Percentiles rank a stretch among this genome's conserved stretches.
Evolutionary conservation across 2,797 vertebrate species (phyloP).

Genomic region (Setipinna tenuifilis): DNA sequence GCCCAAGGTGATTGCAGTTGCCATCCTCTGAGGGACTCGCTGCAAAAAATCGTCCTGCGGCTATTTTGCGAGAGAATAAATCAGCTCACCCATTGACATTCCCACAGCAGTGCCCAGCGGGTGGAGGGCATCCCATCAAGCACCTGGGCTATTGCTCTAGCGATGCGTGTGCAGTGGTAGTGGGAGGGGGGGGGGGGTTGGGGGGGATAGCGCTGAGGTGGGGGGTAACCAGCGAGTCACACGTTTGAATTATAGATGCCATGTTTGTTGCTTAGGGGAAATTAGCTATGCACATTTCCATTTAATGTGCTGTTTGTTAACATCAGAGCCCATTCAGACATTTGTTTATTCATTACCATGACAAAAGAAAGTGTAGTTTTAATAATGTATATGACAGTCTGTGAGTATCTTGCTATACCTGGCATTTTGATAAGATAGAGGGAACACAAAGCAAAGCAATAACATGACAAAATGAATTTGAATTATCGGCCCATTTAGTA

Average conservation of each 20-base stretch:
- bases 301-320: constrained; percentile 65
- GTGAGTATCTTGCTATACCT: constrained; percentile 54
- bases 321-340: constrained; percentile 49
- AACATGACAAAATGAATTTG: constrained; percentile 43
- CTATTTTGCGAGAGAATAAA: constrained; percentile 55
- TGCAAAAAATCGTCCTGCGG: constrained; percentile 43
- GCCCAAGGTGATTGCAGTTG: constrained; percentile 24
- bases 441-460: constrained; percentile 57
- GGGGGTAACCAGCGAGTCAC: neutral
- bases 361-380: constrained; percentile 54
- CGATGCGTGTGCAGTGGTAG: constrained; percentile 23
- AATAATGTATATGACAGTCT: constrained; percentile 49
- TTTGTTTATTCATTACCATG: constrained; percentile 61
- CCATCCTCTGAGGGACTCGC: constrained; percentile 52
- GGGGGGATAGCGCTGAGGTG: constrained; percentile 32
- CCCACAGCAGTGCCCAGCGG: constrained; percentile 45
- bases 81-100: constrained; percentile 52
- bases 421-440: constrained; percentile 59
- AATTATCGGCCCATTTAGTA: constrained; percentile 41
- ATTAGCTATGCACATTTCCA: constrained; percentile 57
- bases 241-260: constrained; percentile 57
- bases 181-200: constrained; percentile 36
- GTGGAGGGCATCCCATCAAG: constrained; percentile 40
- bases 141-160: constrained; percentile 19
- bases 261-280: constrained; percentile 53